Percentiles rank a stretch among this genome's conserved stretches.
These are phyloP conservation scores for Chelmon rostratus DNA, from an alignment of 2,797 vertebrate genomes.

Conservation along the genomic window DNA sequence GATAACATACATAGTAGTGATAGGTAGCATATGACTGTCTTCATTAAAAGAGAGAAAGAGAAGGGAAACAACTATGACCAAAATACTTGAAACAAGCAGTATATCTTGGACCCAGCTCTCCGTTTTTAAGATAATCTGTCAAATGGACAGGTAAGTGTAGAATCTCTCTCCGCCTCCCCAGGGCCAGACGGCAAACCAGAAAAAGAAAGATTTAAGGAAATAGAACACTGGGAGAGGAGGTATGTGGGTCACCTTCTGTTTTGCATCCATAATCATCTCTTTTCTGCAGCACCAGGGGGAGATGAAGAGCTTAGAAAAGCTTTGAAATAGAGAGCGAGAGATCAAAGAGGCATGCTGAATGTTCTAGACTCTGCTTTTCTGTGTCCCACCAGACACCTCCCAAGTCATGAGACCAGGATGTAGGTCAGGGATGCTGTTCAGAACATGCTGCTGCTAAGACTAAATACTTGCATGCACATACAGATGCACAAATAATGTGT, in stretches of 20 bases:
- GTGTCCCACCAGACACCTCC: slow-evolving; percentile 20
- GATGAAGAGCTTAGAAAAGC: slow-evolving; percentile 63
- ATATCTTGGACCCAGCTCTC: neutral
- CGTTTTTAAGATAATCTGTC: neutral
- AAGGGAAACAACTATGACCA: too few relatives aligned
- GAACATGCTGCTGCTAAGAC: slow-evolving; percentile 6
- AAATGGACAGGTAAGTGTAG: neutral
- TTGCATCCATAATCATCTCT: slow-evolving; percentile 55
- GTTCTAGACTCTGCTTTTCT: slow-evolving; percentile 32
- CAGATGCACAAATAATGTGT: neutral
- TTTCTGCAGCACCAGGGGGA: slow-evolving; percentile 67
- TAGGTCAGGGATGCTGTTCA: slow-evolving; percentile 47
- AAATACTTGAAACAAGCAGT: neutral
- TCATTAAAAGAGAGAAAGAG: neutral
- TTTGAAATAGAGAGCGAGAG: slow-evolving; percentile 31
- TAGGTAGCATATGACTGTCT: neutral
- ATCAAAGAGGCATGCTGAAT: slow-evolving; percentile 43
- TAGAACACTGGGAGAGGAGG: slow-evolving; percentile 24
- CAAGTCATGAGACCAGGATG: slow-evolving; percentile 44
- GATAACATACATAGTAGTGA: too few relatives aligned
- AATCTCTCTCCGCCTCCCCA: neutral
- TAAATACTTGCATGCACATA: slow-evolving; percentile 1
- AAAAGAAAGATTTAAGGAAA: slow-evolving; percentile 31
- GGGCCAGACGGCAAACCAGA: slow-evolving; percentile 20
- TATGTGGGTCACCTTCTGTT: slow-evolving; percentile 69